Evolutionary conservation across 2,113 vertebrate species (phyloP), one percentile per base, ranked within the genome.

Genomic region (Lampris incognitus): DNA sequence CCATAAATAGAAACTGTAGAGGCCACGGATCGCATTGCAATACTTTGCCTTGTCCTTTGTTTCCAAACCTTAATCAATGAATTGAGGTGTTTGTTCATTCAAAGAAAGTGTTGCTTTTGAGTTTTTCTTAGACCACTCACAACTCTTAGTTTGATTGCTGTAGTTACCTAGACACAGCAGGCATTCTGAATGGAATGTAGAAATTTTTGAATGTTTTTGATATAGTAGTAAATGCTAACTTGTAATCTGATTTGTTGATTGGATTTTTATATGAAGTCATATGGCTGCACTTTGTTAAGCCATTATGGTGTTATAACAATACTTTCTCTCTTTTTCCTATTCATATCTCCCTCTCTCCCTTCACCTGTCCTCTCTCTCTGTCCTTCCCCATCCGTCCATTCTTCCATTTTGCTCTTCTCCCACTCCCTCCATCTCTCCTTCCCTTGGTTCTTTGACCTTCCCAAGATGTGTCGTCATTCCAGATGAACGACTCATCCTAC

Each of bases 401-500:
- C 4, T 3, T 42, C 3, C 2, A 36, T 38, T 6, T 2, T n/a
- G 7, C 37, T 0, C 3, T 71, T 3, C 9, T 11, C 58, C 5
- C 38, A 10, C 40, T 60, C 0, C 65, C 39, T 72, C 11, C 59
- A 6, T 74, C 63, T 49, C 9, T 1, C 39, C 87, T 51, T 41
- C 85, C 63, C 59, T 71, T 37, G 24, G 38, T 36, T 40, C 41
- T 41, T n/a, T n/a, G 10, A 8, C 4, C 13, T n/a, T 9, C 59
- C 13, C 64, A 89, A 98, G 96, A 97, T 76, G 92, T 91, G 37
- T 95, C 95, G 39, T 96, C 95, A 69, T 96, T 97, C 82, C 96
- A 97, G 79, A 92, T 96, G 91, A 96, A 96, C 4, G 96, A 97
- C 90, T 98, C 97, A 3, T 98, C 96, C 69, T 99, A 97, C 0